Conservation (phyloP, 2,113 vertebrate genomes). For the Epinephelus fuscoguttatus region DNA sequence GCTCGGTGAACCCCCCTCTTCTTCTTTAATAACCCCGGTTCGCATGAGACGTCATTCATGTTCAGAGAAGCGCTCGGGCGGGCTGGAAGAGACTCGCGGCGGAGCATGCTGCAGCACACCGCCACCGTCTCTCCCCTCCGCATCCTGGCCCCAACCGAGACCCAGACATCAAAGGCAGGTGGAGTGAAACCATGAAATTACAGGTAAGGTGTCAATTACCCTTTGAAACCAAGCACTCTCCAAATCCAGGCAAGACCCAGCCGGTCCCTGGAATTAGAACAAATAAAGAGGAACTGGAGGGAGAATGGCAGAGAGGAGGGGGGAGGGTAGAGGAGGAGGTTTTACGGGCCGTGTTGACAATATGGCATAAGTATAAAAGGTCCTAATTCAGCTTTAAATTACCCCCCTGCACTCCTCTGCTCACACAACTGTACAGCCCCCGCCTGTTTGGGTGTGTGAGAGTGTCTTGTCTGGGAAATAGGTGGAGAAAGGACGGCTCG, state of each 20-base stretch:
- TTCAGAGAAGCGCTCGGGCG: constrained; percentile 34
- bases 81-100: constrained; percentile 65
- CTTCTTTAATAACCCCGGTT: constrained; percentile 63
- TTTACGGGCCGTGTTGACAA: constrained; percentile 83
- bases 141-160: constrained; percentile 72
- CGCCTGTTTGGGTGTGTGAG: constrained; percentile 49
- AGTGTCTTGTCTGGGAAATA: constrained; percentile 32
- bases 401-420: constrained; percentile 62
- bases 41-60: constrained; percentile 69
- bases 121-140: constrained; percentile 60
- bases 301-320: constrained; percentile 58
- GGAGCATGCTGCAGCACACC: constrained; percentile 58
- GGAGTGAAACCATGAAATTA: constrained; percentile 90
- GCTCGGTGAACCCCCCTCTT: constrained; percentile 9
- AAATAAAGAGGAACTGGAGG: constrained; percentile 81
- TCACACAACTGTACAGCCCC: constrained; percentile 44
- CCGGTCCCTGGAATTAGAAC: constrained; percentile 86
- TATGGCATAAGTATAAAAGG: constrained; percentile 83
- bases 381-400: constrained; percentile 83
- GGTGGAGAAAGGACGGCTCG: constrained; percentile 12
- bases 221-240: constrained; percentile 88
- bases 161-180: constrained; percentile 88
- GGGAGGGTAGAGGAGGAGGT: constrained; percentile 68
- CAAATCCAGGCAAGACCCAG: constrained; percentile 87
- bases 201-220: constrained; percentile 90